These are phyloP conservation scores for Patella depressa DNA, from an alignment of 2,888 invertebrate genomes.

Conservation along the genomic window DNA sequence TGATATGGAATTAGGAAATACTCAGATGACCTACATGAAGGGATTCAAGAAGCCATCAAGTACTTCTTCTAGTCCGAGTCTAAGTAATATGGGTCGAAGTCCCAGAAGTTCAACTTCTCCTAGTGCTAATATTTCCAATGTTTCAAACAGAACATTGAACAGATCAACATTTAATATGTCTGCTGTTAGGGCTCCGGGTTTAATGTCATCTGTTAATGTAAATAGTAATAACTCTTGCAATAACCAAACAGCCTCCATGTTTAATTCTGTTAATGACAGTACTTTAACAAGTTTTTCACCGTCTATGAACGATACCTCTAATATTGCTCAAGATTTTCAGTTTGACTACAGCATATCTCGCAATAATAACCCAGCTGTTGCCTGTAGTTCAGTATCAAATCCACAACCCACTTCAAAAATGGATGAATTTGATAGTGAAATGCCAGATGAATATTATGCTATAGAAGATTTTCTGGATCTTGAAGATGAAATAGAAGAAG, in stretches of 20 bases:
- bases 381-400: background rate
- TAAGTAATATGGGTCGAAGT: slow-evolving; percentile 1
- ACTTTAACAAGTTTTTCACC: slow-evolving; percentile 1
- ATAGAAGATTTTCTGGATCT: slow-evolving; percentile 36
- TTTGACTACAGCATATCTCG: background rate
- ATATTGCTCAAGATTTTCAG: background rate
- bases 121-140: background rate
- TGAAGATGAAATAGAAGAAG: background rate
- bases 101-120: background rate
- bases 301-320: background rate
- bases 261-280: background rate
- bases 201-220: background rate
- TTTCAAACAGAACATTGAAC: background rate
- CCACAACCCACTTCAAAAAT: background rate
- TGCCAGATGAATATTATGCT: slow-evolving; percentile 31
- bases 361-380: background rate
- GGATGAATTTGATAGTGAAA: slow-evolving; percentile 32
- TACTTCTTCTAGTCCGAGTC: slow-evolving; percentile 18
- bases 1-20: slow-evolving; percentile 51
- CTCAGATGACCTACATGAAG: slow-evolving; percentile 51
- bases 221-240: background rate
- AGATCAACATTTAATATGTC: background rate
- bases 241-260: background rate
- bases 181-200: background rate
- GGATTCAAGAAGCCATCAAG: slow-evolving; percentile 39